phyloP scores from a whole-genome alignment of 2,888 invertebrate species.

The Tetramorium bicarinatum region DNA sequence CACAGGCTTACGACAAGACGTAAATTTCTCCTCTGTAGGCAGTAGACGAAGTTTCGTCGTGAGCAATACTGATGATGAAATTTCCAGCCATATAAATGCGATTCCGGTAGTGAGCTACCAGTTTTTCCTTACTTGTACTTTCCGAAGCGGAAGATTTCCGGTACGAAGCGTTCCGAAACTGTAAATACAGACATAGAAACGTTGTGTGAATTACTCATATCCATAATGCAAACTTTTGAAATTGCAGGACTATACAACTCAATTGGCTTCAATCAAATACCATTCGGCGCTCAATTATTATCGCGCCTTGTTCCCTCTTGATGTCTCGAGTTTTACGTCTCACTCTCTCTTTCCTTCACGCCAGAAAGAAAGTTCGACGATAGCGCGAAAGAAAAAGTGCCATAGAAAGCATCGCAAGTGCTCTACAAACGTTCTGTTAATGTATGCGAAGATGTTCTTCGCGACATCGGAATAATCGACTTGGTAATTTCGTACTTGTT shows the following conservation, averaged over 20 bases:
- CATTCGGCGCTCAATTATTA: neutral
- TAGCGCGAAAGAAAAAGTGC: conserved; percentile 56
- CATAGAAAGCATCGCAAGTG: conserved; percentile 61
- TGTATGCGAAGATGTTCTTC: conserved; percentile 26
- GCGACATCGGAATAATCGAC: conserved; percentile 10
- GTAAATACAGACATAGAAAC: neutral
- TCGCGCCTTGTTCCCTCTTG: neutral
- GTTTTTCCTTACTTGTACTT: neutral
- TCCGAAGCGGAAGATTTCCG: conserved; percentile 17
- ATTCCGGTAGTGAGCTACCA: conserved; percentile 8
- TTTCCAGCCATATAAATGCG: conserved; percentile 11
- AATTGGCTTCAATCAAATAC: neutral
- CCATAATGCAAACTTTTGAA: conserved; percentile 1
- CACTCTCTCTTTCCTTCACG: conserved; percentile 42
- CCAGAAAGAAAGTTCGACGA: conserved; percentile 59
- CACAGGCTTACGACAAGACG: neutral
- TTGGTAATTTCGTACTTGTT: neutral
- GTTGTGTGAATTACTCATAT: too few relatives aligned
- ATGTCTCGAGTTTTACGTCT: neutral
- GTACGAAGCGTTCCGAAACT: neutral
- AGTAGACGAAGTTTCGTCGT: neutral
- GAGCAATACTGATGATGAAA: conserved; percentile 10
- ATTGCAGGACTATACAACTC: neutral
- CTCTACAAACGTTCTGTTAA: conserved; percentile 48
- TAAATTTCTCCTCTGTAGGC: conserved; percentile 28